Base-by-base conservation (phyloP, 2,888 invertebrate genomes). In the Crematogaster levior region DNA sequence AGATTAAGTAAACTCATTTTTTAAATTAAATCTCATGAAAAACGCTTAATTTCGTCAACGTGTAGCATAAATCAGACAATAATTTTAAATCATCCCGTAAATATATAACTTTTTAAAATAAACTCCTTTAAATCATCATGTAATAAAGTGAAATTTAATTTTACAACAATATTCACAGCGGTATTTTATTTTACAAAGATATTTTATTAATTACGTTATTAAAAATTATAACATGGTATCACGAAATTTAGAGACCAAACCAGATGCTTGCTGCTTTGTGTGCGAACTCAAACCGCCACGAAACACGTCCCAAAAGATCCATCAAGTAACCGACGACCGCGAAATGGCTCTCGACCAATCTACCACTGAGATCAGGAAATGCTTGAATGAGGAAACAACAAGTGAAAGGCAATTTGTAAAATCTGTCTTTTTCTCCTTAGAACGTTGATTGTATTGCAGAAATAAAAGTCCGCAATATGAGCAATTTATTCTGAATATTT, bases 301-400 rank as follows among this genome's bases (percentile, higher is more conserved):
- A 79, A 86, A 85, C 84, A 66, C 63, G 86, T 86, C 87, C 87
- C 88, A 86, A 85, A 90, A 89, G 89, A 89, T 89, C 89, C 89
- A 89, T 90, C 89, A 90, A 89, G 89, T 77, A 83, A 72, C 82
- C 89, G 83, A 90, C 88, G 83, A 86, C 88, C 89, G 85, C 85
- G 89, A 90, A 89, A 89, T 86, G 85, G 86, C 84, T 75, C 85
- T 85, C 86, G 82, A 90, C 85, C 89, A 89, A 89, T 90, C 88
- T 89, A 84, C 86, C 81, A 83, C 80, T 85, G 82, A 90, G 88
- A 89, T 90, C 90, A 89, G 84, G 85, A 85, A 89, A 84, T 86
- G 81, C 40, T 56, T 80, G 83, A 79, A 73, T 61, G 79, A 61
- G 56, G 73, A 83, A 82, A 70, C 65, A 87, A 84, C 66, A 72